Evolutionary conservation across 2,888 invertebrate genomes (phyloP).

Genomic region (Dichetophora obliterata): DNA sequence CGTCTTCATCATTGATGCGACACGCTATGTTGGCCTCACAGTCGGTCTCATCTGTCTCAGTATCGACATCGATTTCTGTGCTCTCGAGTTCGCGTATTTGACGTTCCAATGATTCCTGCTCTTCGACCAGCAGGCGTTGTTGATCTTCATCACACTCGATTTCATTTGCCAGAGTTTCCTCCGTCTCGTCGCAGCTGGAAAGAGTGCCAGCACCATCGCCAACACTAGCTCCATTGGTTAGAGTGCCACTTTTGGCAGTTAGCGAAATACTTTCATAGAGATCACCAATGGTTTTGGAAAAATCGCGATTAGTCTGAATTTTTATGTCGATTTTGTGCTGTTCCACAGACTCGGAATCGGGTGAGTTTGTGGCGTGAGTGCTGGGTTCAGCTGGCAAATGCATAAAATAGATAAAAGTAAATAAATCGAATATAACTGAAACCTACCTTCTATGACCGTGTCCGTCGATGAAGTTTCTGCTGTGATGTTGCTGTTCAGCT

Average conservation of each 20-base stretch:
- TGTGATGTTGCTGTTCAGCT: conserved; percentile 44
- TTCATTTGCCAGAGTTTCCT: conserved; percentile 55
- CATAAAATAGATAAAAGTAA: neutral
- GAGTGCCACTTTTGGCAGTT: conserved; percentile 44
- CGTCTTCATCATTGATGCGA: conserved; percentile 57
- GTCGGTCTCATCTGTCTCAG: conserved; percentile 83
- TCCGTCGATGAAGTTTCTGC: conserved; percentile 51
- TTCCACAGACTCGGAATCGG: conserved; percentile 44
- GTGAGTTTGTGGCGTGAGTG: conserved; percentile 24
- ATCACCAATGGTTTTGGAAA: conserved; percentile 69
- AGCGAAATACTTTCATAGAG: conserved; percentile 65
- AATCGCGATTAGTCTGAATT: conserved; percentile 69
- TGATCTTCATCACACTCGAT: conserved; percentile 77
- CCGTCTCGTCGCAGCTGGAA: conserved; percentile 71
- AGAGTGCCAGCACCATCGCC: conserved; percentile 50
- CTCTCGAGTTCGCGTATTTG: conserved; percentile 82
- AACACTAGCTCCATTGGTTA: conserved; percentile 51
- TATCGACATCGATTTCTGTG: conserved; percentile 81
- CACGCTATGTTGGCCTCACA: conserved; percentile 66
- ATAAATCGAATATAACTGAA: neutral
- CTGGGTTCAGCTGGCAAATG: conserved; percentile 19
- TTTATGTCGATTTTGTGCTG: conserved; percentile 69
- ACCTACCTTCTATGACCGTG: conserved; percentile 54
- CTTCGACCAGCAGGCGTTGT: conserved; percentile 80
- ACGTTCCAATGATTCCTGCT: conserved; percentile 81